Percentiles rank a stretch among this genome's conserved stretches.
Conservation (phyloP, 2,113 vertebrate genomes). For the Sminthopsis crassicaudata region DNA sequence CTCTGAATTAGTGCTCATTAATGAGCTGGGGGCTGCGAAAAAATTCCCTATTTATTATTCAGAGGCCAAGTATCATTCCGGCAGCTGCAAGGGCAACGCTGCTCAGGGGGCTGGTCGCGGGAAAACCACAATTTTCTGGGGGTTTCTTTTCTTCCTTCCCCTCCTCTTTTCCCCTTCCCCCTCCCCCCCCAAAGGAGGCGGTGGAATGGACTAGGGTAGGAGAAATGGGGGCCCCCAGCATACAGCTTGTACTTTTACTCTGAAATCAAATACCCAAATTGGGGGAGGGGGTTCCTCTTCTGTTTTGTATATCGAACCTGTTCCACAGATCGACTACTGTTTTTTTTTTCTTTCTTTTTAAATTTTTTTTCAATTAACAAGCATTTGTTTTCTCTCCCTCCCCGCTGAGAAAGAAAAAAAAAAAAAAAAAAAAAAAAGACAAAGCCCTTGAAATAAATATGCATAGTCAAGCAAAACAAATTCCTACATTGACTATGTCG, state of each 20-base stretch:
- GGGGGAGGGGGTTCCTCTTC: neutral
- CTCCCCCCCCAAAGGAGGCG: conserved; percentile 21
- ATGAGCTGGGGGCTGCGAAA: conserved; percentile 83
- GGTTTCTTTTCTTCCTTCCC: neutral
- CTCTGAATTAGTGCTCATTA: conserved; percentile 87
- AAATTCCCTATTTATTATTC: conserved; percentile 85
- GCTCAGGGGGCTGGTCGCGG: conserved; percentile 76
- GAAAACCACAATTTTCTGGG: neutral
- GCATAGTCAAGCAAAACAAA: neutral
- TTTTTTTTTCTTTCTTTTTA: neutral
- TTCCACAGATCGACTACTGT: neutral
- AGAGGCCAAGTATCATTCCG: conserved; percentile 81
- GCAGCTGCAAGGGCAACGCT: conserved; percentile 78
- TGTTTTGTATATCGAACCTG: neutral
- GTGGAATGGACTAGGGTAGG: conserved; percentile 2
- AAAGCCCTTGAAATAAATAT: neutral
- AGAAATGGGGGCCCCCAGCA: conserved; percentile 22
- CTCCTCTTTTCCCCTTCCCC: neutral
- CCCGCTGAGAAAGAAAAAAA: too few relatives aligned
- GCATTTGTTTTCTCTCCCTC: neutral
- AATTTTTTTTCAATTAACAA: neutral
- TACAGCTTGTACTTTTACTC: conserved; percentile 25
- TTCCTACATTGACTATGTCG: neutral
- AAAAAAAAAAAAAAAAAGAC: neutral
- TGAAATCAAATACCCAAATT: conserved; percentile 9